Conservation (phyloP, 2,888 invertebrate genomes). For the Parnassius glacialis region DNA sequence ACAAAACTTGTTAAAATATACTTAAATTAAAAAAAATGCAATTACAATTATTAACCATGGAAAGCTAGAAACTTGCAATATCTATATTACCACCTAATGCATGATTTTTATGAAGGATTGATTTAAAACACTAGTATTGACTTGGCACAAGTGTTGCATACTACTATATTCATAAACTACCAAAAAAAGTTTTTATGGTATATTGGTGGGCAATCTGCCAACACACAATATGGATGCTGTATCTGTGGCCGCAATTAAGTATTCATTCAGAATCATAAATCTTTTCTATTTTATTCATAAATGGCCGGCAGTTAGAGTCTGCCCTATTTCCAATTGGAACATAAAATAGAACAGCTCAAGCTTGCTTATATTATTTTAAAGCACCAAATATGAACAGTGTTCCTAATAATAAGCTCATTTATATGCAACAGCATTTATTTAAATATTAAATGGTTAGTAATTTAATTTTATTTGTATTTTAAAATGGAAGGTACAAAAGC, state of each 20-base stretch:
- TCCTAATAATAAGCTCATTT: not conserved
- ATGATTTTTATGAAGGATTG: too few species aligned
- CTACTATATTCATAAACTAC: not conserved
- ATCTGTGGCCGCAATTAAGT: constrained; percentile 61
- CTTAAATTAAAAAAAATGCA: too few species aligned
- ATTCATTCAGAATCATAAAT: constrained; percentile 68
- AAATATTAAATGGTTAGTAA: too few species aligned
- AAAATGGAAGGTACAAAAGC: too few species aligned
- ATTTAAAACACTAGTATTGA: too few species aligned
- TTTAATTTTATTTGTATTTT: too few species aligned
- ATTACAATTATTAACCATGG: too few species aligned
- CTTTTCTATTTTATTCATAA: constrained; percentile 60
- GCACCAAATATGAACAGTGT: not conserved
- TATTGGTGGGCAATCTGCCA: constrained; percentile 25
- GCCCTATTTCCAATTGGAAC: constrained; percentile 17
- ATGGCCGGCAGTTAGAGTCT: constrained; percentile 31
- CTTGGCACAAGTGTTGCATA: too few species aligned
- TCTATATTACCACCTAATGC: too few species aligned
- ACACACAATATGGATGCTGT: constrained; percentile 58
- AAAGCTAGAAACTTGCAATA: too few species aligned
- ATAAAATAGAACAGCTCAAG: constrained; percentile 19
- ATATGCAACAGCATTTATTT: too few species aligned
- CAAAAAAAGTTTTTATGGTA: constrained; percentile 12
- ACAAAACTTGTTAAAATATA: too few species aligned
- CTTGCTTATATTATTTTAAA: constrained; percentile 6